Evolutionary conservation across 2,888 invertebrate species (phyloP), one percentile per base, ranked within the genome.

Genomic region (Parascotia fuliginaria): DNA sequence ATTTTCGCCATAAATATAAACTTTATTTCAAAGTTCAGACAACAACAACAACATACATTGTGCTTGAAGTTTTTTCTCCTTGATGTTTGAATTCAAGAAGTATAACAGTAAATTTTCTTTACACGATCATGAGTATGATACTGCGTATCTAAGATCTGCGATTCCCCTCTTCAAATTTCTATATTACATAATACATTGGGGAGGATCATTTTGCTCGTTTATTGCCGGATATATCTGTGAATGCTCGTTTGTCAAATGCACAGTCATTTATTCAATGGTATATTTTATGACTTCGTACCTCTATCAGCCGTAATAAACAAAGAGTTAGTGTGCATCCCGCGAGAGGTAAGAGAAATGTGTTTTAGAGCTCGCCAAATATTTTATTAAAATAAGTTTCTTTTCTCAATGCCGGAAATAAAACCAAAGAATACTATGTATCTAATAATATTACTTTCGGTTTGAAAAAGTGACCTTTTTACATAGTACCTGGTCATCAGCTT

Each of bases 231-330:
- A 87, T 87, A 85, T 86, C 84, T 81, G 83, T 78, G 87, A 85
- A 88, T 86, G 85, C 88, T 90, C 91, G 87, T 91, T 91, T 91
- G 89, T 91, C 89, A 90, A 90, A 91, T 87, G 88, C 83, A 85
- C 85, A 87, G 87, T 88, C 89, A 89, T 91, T 88, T 90, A 90
- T 89, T 83, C 83, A 85, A 89, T 84, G 89, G 84, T 83, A 80
- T 83, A 68, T 68, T 64, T 70, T 70, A 68, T 64, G 70, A 68
- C 56, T 68, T 60, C 53, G 49, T 68, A 67, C 67, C 70, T 70
- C 64, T 65, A 66, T 70, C 70, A 64, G 37, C 40, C 43, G 53
- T 67, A 70, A 68, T 70, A 68, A 68, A 68, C 70, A 70, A 68
- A 57, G 68, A 68, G 68, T 70, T 67, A 70, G 70, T 68, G 58